These are phyloP conservation scores for Leuctra nigra DNA, from an alignment of 2,888 invertebrate species.

Conservation along the genomic window DNA sequence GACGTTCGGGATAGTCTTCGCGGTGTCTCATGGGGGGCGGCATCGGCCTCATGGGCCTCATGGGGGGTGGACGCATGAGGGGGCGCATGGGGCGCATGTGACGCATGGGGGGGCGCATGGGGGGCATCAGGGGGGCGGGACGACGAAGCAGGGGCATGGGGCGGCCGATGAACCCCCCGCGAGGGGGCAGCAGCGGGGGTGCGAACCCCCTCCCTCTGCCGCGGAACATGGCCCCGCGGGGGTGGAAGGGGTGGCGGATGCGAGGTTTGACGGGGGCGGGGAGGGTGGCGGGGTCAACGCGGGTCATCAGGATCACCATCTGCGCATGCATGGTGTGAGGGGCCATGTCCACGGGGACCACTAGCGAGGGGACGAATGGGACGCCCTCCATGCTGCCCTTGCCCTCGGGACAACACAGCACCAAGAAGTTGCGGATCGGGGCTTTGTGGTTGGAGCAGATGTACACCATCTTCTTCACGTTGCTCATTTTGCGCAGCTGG, in stretches of 20 bases:
- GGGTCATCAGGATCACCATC: slow-evolving; percentile 46
- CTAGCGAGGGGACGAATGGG: slow-evolving; percentile 46
- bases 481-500: slow-evolving; percentile 41
- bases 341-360: slow-evolving; percentile 54
- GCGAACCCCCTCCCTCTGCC: slow-evolving; percentile 1
- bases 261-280: slow-evolving; percentile 26
- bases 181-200: background rate
- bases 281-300: slow-evolving; percentile 32
- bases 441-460: slow-evolving; percentile 51
- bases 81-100: slow-evolving; percentile 21
- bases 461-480: slow-evolving; percentile 46
- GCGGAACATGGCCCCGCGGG: slow-evolving; percentile 12
- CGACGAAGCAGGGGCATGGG: slow-evolving; percentile 16
- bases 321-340: slow-evolving; percentile 55
- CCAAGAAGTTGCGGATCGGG: slow-evolving; percentile 44
- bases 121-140: slow-evolving; percentile 11
- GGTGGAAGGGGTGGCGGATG: background rate
- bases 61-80: slow-evolving; percentile 20
- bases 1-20: too few relatives aligned
- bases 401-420: slow-evolving; percentile 39
- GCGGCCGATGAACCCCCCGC: slow-evolving; percentile 15
- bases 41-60: slow-evolving; percentile 19
- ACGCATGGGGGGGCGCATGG: slow-evolving; percentile 16
- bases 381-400: slow-evolving; percentile 44
- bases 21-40: slow-evolving; percentile 3